Base-by-base conservation (phyloP, 2,888 invertebrate genomes). In the Agrochola lota region DNA sequence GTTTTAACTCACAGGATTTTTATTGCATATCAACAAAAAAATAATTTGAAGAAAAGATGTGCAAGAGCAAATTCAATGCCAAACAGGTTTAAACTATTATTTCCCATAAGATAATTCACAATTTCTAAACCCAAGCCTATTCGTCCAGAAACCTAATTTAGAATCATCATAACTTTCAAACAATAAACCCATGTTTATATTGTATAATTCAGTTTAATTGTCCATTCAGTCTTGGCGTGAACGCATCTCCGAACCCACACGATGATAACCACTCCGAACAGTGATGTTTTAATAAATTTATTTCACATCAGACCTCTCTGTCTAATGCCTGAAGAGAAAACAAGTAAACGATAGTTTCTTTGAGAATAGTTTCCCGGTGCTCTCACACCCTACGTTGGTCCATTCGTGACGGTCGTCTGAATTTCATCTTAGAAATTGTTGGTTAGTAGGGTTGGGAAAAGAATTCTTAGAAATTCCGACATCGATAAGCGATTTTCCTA, bases 271-370 rank as follows among this genome's bases (percentile, higher is more conserved):
- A 90, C 86, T 84, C 78, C 59, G 78, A 81, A 88, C 91, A 88
- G 88, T 91, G 93, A 94, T 93, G 94, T 94, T 94, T 94, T 94
- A 94, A 94, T 94, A 93, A 93, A 93, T 91, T 91, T 91, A 89
- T 91, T 86, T 90, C 85, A 86, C 81, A 78, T 86, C 81, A 66
- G 76, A 77, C 72, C n/a, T 93, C 93, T 87, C 88, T 90, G 71
- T 95, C 89, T 79, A 69, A 78, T 81, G 0, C 23, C 46, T 62
- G 77, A 74, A 71, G 89, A 86, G 84, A 85, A 76, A 90, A 74
- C 71, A 84, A 85, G 75, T 85, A 67, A 66, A 70, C 70, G 30
- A 81, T 80, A 84, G 81, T 78, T 85, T 84, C 87, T 80, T 88
- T 83, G 83, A 83, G 87, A 88, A 91, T 87, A 87, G 90, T 89